Evolutionary conservation across 2,797 vertebrate genomes (phyloP).

Genomic region (Anguilla marmorata): DNA sequence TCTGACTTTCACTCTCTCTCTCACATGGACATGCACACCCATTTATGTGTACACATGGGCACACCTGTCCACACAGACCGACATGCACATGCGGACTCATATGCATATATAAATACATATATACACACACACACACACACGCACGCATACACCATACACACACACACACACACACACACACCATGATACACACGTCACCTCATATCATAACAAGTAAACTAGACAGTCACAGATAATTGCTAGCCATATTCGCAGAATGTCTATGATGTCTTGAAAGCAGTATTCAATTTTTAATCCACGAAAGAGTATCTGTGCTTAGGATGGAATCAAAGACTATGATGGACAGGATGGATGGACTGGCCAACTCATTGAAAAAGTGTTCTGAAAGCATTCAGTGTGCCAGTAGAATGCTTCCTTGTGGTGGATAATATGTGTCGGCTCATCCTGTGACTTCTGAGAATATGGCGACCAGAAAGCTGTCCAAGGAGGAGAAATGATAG

Average conservation of each 20-base stretch:
- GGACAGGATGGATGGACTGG: background rate
- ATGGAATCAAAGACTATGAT: background rate
- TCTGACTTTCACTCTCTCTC: background rate
- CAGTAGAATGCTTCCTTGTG: background rate
- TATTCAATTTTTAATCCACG: background rate
- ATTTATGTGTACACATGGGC: background rate
- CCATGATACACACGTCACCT: background rate
- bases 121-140: background rate
- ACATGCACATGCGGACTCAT: too few species aligned
- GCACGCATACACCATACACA: background rate
- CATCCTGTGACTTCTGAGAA: background rate
- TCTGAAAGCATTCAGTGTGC: background rate
- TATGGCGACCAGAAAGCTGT: background rate
- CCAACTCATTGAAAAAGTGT: background rate
- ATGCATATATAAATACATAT: too few species aligned
- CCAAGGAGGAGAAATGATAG: background rate
- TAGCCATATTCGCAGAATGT: background rate
- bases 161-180: background rate
- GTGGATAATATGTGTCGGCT: background rate
- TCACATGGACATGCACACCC: slow-evolving; percentile 23
- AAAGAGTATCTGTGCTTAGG: background rate
- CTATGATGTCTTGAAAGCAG: background rate
- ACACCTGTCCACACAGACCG: background rate
- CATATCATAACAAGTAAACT: background rate
- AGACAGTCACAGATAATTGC: background rate